Conservation (phyloP, 2,888 invertebrate genomes). For the Agonopterix alstromeriana region DNA sequence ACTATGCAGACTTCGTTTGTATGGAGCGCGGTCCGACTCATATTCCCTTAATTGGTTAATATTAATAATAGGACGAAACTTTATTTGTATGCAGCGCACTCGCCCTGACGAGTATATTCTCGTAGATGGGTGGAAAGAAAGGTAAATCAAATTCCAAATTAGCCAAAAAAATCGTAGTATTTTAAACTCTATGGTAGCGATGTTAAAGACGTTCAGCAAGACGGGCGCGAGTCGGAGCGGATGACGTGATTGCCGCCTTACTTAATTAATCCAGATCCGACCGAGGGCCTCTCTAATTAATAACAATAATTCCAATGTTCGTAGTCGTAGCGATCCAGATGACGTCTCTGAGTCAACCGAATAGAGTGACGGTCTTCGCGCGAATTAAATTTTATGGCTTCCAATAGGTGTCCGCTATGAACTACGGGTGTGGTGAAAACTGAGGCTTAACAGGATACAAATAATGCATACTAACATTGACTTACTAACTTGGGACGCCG, state of each 20-base stretch:
- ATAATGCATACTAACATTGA: too few species aligned
- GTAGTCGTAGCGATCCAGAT: slow-evolving; percentile 53
- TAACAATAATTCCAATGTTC: slow-evolving; percentile 66
- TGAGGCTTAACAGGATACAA: background rate
- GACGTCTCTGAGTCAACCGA: slow-evolving; percentile 38
- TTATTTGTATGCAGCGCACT: too few species aligned
- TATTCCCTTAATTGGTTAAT: too few species aligned
- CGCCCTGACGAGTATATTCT: too few species aligned
- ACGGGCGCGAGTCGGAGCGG: slow-evolving; percentile 49
- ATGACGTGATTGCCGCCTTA: slow-evolving; percentile 70
- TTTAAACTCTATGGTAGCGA: slow-evolving; percentile 39
- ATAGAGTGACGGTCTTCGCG: slow-evolving; percentile 27
- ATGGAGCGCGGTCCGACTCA: too few species aligned
- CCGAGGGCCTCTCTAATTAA: slow-evolving; percentile 62
- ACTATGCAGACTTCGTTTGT: too few species aligned
- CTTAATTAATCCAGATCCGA: slow-evolving; percentile 59
- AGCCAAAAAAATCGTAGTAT: background rate
- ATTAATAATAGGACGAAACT: too few species aligned
- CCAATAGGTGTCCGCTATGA: slow-evolving; percentile 12
- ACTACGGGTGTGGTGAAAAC: background rate
- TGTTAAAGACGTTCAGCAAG: slow-evolving; percentile 69
- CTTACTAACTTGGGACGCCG: too few species aligned
- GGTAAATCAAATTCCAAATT: too few species aligned
- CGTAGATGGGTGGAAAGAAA: too few species aligned
- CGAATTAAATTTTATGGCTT: slow-evolving; percentile 38